Conservation (phyloP, 2,888 invertebrate genomes). For the Polia nebulosa region DNA sequence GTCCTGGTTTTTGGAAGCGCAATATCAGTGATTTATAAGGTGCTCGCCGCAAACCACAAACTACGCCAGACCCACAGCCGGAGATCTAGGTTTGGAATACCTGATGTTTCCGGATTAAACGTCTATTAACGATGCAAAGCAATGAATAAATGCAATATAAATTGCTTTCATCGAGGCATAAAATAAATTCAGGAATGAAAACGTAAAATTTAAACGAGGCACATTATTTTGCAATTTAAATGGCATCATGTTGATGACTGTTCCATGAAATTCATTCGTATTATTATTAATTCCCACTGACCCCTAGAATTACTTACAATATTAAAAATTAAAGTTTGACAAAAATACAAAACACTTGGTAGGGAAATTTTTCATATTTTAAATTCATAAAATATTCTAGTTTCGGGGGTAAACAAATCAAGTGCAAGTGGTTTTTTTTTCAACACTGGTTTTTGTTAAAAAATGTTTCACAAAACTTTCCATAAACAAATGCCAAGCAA, state of each 20-base stretch:
- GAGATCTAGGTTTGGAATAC: not conserved
- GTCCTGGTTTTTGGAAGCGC: not conserved
- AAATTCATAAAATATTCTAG: conserved; percentile 3
- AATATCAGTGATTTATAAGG: conserved; percentile 17
- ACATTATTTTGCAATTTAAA: conserved; percentile 32
- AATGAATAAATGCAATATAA: conserved; percentile 2
- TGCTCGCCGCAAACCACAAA: conserved; percentile 23
- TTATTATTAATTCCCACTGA: conserved; percentile 29
- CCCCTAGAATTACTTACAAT: conserved; percentile 57
- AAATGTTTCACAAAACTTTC: not conserved
- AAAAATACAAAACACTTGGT: conserved; percentile 55
- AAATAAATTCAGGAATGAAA: conserved; percentile 31
- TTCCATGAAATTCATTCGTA: not conserved
- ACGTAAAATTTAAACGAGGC: conserved; percentile 18
- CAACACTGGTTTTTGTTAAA: not conserved
- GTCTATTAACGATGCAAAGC: conserved; percentile 4
- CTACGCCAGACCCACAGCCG: not conserved
- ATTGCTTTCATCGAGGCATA: conserved; percentile 11
- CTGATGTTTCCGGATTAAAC: conserved; percentile 4
- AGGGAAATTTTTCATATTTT: not conserved
- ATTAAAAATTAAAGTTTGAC: conserved; percentile 46
- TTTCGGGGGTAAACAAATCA: no score
- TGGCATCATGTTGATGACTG: not conserved
- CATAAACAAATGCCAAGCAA: not conserved
- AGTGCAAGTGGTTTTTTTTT: not conserved